Base-by-base conservation (phyloP, 1,140 invertebrate species). In the Pinna nobilis region DNA sequence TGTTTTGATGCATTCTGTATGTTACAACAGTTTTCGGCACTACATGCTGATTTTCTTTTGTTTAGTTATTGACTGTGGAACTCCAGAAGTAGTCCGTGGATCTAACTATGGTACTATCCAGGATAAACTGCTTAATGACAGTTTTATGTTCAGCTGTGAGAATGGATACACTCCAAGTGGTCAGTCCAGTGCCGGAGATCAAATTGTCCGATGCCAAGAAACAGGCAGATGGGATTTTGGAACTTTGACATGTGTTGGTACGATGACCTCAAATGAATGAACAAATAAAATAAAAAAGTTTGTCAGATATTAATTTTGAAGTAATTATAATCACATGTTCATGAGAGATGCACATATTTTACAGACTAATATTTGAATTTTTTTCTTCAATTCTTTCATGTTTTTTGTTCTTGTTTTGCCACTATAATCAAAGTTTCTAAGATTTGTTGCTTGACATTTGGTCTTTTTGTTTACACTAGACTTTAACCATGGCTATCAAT, bases 1-100 rank as follows among this genome's bases (percentile, higher is more conserved):
- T 23, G 2, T 61, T 33, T 18, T 0, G n/a, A 63, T 71, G 92
- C 94, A 92, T 88, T 96, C 95, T 96, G 86, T 96, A 41, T 0
- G 82, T 82, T 37, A 71, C 60, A 3, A 50, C 30, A 39, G 79
- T 78, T 4, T 77, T 84, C 6, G 70, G 25, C 61, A 64, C 57
- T 11, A 81, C 68, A 3, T n/a, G n/a, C n/a, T n/a, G 9, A 64
- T 25, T 51, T n/a, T 71, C 63, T 28, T 20, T 55, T 37, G 70
- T 64, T n/a, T 49, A 80, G 78, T 71, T 33, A 84, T 76, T 41
- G 57, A 72, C 11, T 80, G 69, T 74, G 74, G 71, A 9, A 6
- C 20, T n/a, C 75, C 74, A 35, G 41, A 59, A 51, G 32, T 28
- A 25, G 39, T 80, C 23, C 71, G 68, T 49, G 77, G 75, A n/a